A percentile compares a stretch with the other conserved stretches of the same genome.
phyloP scores from a whole-genome alignment of 23 tunicate genomes.

The Clavelina lepadiformis region DNA sequence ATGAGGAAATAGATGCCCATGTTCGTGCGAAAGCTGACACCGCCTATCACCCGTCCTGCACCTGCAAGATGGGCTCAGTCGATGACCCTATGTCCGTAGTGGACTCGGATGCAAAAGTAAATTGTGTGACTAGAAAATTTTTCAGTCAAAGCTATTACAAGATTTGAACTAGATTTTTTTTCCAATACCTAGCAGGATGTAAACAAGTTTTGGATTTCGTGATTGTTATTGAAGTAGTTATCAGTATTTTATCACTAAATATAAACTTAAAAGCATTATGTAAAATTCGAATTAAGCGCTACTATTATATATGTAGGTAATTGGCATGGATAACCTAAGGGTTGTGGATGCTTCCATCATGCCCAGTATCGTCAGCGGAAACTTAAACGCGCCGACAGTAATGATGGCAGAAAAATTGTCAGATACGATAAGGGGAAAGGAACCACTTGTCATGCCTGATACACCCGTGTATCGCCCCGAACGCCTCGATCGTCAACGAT shows the following conservation, averaged over 20 bases:
- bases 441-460: constrained; percentile 42
- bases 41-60: constrained; percentile 93
- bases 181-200: too few relatives aligned
- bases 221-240: too few relatives aligned
- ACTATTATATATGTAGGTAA: constrained; percentile 37
- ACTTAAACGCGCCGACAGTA: constrained; percentile 93
- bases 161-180: too few relatives aligned
- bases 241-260: too few relatives aligned
- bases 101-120: constrained; percentile 53
- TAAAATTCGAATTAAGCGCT: background rate
- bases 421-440: constrained; percentile 59
- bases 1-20: constrained; percentile 80
- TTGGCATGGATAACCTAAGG: constrained; percentile 70
- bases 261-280: background rate
- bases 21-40: constrained; percentile 74
- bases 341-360: constrained; percentile 91
- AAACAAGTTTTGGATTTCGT: too few relatives aligned
- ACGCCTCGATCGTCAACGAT: constrained; percentile 32
- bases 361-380: constrained; percentile 92
- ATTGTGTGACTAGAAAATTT: too few relatives aligned
- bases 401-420: constrained; percentile 98
- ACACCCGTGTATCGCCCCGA: constrained; percentile 62
- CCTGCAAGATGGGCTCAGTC: constrained; percentile 85
- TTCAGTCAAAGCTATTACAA: too few relatives aligned
- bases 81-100: constrained; percentile 87